phyloP scores from a whole-genome alignment of 2,888 invertebrate genomes.

The Eumacrocentrus americanus region DNA sequence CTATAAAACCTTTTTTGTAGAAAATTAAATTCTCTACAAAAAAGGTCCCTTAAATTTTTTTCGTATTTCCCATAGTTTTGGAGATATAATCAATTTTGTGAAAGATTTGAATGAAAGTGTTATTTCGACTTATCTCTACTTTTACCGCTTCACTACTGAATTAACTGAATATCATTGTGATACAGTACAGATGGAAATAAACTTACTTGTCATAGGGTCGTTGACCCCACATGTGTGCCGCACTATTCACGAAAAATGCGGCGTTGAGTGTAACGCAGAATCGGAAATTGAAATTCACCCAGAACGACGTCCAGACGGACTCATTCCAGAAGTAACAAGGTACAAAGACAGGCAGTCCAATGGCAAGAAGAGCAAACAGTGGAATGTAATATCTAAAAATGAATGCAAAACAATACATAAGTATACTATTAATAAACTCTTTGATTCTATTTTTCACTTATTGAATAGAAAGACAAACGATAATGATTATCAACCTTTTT shows the following conservation, averaged over 20 bases:
- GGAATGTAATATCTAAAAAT: slow-evolving; percentile 71
- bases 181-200: too few relatives aligned
- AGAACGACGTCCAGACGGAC: slow-evolving; percentile 77
- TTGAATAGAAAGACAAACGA: background rate
- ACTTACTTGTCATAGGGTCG: slow-evolving; percentile 86
- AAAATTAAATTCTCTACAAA: too few relatives aligned
- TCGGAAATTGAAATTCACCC: slow-evolving; percentile 82
- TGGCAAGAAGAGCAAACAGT: slow-evolving; percentile 72
- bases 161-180: too few relatives aligned
- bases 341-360: slow-evolving; percentile 74
- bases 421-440: too few relatives aligned
- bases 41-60: too few relatives aligned
- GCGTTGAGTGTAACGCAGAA: slow-evolving; percentile 87
- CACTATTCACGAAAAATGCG: slow-evolving; percentile 94
- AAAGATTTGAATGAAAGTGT: too few relatives aligned
- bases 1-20: too few relatives aligned
- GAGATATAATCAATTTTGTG: too few relatives aligned
- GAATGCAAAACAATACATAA: background rate
- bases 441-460: too few relatives aligned
- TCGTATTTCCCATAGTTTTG: too few relatives aligned
- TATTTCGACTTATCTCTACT: too few relatives aligned
- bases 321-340: slow-evolving; percentile 89
- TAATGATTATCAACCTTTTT: slow-evolving; percentile 64
- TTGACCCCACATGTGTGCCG: slow-evolving; percentile 92
- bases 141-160: too few relatives aligned